Conservation (phyloP, 2,113 vertebrate species). For the Pomatostomus ruficeps region DNA sequence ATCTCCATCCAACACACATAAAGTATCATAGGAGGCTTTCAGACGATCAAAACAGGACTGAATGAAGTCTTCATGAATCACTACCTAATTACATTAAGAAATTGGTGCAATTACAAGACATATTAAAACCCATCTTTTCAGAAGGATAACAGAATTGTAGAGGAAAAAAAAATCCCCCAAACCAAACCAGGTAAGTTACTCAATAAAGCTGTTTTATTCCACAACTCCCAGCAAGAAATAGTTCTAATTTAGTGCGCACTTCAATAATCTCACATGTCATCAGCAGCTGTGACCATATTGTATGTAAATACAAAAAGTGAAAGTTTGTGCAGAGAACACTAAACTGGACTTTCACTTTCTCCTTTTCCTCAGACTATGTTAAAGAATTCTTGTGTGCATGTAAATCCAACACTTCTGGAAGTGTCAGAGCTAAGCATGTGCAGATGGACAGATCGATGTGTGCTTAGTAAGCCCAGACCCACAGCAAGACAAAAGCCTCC, state of each 20-base stretch:
- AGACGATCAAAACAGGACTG: slow-evolving; percentile 99
- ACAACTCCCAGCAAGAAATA: not conserved
- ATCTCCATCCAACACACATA: slow-evolving; percentile 97
- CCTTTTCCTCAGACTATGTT: not conserved
- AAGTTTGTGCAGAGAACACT: not conserved
- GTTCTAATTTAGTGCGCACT: not conserved
- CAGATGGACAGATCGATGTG: not conserved
- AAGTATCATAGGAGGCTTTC: slow-evolving; percentile 95
- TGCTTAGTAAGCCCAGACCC: not conserved
- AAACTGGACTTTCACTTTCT: not conserved
- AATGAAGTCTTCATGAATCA: slow-evolving; percentile 99
- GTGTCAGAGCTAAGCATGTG: not conserved
- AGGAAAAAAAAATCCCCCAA: not conserved
- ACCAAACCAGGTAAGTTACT: not conserved
- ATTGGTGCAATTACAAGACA: not conserved
- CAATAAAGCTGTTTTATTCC: not conserved
- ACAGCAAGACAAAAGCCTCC: not conserved
- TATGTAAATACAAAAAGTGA: not conserved
- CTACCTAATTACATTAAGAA: slow-evolving; percentile 78
- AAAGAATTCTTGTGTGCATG: not conserved
- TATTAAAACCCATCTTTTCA: not conserved
- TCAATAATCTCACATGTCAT: not conserved
- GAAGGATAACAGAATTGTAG: not conserved
- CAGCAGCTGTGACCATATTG: not conserved
- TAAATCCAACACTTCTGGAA: not conserved